Evolutionary conservation across 2,797 vertebrate species (phyloP).

Genomic region (Tauraco hartlaubi): DNA sequence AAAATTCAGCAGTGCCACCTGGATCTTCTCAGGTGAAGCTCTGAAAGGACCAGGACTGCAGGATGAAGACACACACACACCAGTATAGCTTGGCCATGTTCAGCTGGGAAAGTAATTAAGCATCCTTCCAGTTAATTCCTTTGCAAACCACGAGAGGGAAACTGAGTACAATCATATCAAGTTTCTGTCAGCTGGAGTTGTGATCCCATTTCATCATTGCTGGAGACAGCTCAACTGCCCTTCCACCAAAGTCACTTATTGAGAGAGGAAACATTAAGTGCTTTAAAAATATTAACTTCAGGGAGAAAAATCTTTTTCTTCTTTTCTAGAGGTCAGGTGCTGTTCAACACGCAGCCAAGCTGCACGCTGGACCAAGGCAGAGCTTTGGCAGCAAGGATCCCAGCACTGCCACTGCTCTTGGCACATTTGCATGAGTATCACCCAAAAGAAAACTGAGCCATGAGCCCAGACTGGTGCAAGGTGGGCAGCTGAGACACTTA

Average conservation of each 20-base stretch:
- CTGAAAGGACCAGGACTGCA: background rate
- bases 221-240: slow-evolving; percentile 4
- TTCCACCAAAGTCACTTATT: background rate
- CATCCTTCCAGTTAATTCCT: slow-evolving; percentile 39
- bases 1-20: background rate
- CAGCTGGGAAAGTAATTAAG: slow-evolving; percentile 7
- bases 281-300: background rate
- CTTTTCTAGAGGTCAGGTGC: background rate
- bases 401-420: background rate
- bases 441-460: background rate
- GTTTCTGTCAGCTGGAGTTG: background rate
- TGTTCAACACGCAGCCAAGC: accelerated
- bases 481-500: background rate
- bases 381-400: background rate
- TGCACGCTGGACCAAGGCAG: background rate
- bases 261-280: background rate
- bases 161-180: background rate
- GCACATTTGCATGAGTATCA: background rate
- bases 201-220: background rate
- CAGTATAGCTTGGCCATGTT: background rate
- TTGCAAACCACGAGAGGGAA: slow-evolving; percentile 55
- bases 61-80: background rate
- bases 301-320: background rate
- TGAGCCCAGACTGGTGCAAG: background rate
- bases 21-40: background rate